Conservation (phyloP, 2,797 vertebrate genomes). For the Eupleurogrammus muticus region DNA sequence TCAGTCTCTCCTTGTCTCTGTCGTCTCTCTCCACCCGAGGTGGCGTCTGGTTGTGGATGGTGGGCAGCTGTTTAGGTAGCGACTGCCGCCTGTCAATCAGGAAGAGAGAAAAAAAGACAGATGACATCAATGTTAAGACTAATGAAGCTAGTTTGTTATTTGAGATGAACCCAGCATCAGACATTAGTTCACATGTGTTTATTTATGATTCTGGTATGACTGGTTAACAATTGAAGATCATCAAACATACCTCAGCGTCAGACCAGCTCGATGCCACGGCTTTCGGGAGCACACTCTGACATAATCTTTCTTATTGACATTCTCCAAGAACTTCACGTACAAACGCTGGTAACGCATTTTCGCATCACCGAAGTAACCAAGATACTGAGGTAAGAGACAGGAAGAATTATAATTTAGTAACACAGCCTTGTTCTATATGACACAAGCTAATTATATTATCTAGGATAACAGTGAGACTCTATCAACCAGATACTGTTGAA, state of each 20-base stretch:
- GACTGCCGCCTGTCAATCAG: conserved; percentile 84
- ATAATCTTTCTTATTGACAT: conserved; percentile 94
- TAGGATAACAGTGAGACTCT: neutral
- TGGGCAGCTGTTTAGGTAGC: conserved; percentile 84
- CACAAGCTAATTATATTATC: neutral
- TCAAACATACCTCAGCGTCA: conserved; percentile 85
- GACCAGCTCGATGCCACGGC: conserved; percentile 89
- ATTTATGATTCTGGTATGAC: neutral
- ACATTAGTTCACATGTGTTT: neutral
- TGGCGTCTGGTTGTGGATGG: conserved; percentile 74
- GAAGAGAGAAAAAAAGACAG: conserved; percentile 2
- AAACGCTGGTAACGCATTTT: conserved; percentile 94
- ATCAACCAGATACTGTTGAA: neutral
- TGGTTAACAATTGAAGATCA: neutral
- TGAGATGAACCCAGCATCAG: neutral
- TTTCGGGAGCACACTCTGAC: conserved; percentile 92
- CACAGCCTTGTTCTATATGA: neutral
- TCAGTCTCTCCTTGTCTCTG: conserved; percentile 57
- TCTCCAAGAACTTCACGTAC: conserved; percentile 94
- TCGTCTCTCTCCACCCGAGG: conserved; percentile 74
- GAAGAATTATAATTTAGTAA: neutral
- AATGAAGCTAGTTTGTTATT: neutral
- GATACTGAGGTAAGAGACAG: conserved; percentile 80
- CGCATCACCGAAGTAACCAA: conserved; percentile 93
- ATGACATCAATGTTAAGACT: neutral